These are phyloP conservation scores for Hippoglossus stenolepis DNA, from an alignment of 2,113 vertebrate genomes.

Conservation along the genomic window DNA sequence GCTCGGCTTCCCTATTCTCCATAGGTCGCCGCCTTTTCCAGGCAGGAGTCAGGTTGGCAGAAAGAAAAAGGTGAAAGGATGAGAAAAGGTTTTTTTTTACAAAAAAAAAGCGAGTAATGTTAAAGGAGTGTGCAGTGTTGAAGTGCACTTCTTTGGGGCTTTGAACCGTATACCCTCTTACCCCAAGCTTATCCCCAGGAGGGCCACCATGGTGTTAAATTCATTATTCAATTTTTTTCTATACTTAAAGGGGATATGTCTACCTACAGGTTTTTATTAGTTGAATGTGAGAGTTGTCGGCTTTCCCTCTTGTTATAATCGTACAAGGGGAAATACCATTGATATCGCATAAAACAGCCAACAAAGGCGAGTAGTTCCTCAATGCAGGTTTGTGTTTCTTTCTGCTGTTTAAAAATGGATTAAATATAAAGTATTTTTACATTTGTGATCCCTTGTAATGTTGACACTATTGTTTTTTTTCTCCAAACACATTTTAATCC, in stretches of 20 bases:
- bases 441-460: slow-evolving; percentile 55
- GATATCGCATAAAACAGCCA: slow-evolving; percentile 48
- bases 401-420: slow-evolving; percentile 40
- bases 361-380: slow-evolving; percentile 30
- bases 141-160: slow-evolving; percentile 65
- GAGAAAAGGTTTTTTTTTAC: slow-evolving; percentile 59
- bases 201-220: slow-evolving; percentile 54
- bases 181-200: slow-evolving; percentile 64
- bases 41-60: slow-evolving; percentile 67
- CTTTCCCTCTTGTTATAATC: neutral
- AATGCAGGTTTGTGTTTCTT: slow-evolving; percentile 18
- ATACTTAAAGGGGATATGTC: slow-evolving; percentile 30
- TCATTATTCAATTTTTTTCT: slow-evolving; percentile 63
- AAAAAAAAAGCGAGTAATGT: slow-evolving; percentile 60
- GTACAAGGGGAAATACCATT: slow-evolving; percentile 25
- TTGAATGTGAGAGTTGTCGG: slow-evolving; percentile 25
- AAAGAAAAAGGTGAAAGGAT: slow-evolving; percentile 72
- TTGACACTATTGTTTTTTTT: slow-evolving; percentile 54
- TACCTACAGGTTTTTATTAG: slow-evolving; percentile 43
- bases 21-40: slow-evolving; percentile 73
- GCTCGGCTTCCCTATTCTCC: slow-evolving; percentile 78
- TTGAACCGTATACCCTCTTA: slow-evolving; percentile 65
- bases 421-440: slow-evolving; percentile 40
- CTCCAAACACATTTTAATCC: slow-evolving; percentile 62
- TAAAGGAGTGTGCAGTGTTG: slow-evolving; percentile 63